Evolutionary conservation across 2,888 invertebrate species (phyloP).

Genomic region (Drosophila diplacantha): DNA sequence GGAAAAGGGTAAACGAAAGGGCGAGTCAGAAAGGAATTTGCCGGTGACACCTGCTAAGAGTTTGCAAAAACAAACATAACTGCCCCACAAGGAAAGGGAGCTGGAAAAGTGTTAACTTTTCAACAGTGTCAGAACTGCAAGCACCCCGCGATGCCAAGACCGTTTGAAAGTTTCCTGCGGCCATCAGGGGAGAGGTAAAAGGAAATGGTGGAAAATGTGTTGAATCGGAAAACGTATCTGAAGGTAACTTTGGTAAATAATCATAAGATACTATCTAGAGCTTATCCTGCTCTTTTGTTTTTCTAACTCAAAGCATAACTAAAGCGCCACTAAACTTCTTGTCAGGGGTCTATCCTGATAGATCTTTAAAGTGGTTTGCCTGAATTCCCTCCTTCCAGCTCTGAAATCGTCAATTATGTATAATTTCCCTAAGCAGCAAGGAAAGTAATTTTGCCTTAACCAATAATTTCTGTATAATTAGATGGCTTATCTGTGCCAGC

Average conservation of each 20-base stretch:
- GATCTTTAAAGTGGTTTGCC: too few relatives aligned
- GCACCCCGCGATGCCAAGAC: constrained; percentile 10
- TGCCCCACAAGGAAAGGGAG: constrained; percentile 7
- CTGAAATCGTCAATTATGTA: too few relatives aligned
- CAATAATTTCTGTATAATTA: constrained; percentile 1
- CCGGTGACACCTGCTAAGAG: constrained; percentile 37
- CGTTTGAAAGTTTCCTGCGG: constrained; percentile 28
- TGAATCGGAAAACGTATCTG: neutral
- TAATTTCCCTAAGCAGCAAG: neutral
- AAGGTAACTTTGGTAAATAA: neutral
- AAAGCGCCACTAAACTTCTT: too few relatives aligned
- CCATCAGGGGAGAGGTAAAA: neutral
- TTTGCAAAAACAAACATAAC: constrained; percentile 26
- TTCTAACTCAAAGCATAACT: neutral
- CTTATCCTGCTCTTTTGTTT: too few relatives aligned
- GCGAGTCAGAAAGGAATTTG: constrained; percentile 1
- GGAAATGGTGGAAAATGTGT: neutral
- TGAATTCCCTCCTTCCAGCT: neutral
- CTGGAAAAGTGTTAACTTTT: constrained; percentile 26
- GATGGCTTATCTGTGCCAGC: neutral
- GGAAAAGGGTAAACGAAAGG: neutral
- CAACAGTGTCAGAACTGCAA: constrained; percentile 43
- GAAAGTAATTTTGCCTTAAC: neutral
- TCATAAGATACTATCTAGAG: neutral
- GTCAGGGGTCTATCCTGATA: neutral